Conservation (phyloP, 2,888 invertebrate genomes). For the Capitulum mitella region DNA sequence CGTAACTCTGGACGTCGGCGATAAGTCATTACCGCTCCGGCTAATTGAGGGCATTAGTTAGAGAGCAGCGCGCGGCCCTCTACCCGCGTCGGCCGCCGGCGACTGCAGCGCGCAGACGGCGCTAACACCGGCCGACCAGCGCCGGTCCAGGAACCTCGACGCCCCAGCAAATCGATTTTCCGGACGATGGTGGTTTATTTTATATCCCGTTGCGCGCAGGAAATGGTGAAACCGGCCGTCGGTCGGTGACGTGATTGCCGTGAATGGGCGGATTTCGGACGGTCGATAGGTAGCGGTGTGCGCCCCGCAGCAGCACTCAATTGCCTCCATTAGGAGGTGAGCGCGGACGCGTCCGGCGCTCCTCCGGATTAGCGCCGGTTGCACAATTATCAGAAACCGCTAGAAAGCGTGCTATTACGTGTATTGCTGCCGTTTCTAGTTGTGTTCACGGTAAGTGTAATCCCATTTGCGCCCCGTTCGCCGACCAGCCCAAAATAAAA, state of each 20-base stretch:
- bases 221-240: not conserved
- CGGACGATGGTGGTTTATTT: not conserved
- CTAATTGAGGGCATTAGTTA: slow-evolving; percentile 2
- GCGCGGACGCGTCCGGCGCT: not conserved
- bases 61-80: not conserved
- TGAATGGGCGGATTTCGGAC: not conserved
- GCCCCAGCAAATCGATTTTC: not conserved
- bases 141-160: no score
- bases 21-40: not conserved
- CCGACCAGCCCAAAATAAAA: not conserved
- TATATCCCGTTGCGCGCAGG: not conserved
- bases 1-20: not conserved
- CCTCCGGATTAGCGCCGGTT: not conserved
- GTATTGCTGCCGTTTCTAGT: not conserved
- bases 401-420: not conserved
- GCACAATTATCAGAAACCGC: not conserved
- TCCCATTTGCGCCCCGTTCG: not conserved
- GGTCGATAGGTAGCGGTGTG: not conserved
- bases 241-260: not conserved
- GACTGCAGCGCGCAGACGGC: no score
- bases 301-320: not conserved
- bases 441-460: not conserved
- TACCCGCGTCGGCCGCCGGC: not conserved
- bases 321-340: not conserved
- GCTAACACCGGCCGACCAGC: no score